Conservation (phyloP, 30 jellyfish, hydroid and myxozoan species). For the Aurelia sp. region DNA sequence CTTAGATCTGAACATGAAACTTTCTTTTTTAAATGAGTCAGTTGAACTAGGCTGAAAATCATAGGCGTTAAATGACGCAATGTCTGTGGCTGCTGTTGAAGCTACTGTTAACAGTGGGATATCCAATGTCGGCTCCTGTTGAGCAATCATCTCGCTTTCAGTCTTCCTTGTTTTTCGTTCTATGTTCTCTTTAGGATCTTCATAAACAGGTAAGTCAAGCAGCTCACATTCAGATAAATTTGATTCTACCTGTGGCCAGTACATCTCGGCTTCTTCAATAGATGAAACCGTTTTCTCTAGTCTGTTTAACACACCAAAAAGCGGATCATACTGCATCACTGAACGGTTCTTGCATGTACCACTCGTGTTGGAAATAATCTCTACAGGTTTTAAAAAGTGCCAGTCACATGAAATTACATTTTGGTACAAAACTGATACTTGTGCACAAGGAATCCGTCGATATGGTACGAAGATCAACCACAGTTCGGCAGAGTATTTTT, state of each 20-base stretch:
- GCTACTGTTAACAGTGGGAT: background rate
- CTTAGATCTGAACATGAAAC: background rate
- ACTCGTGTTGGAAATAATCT: background rate
- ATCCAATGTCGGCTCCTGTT: background rate
- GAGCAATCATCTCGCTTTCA: background rate
- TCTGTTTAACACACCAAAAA: no score
- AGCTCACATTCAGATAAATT: conserved; percentile 13
- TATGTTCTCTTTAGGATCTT: background rate
- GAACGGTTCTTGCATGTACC: background rate
- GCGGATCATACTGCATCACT: background rate
- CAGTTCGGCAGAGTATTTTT: conserved; percentile 25
- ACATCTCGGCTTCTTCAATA: conserved; percentile 10
- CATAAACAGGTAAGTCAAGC: background rate
- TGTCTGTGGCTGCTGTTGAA: background rate
- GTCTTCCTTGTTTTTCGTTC: background rate
- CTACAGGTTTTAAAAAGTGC: background rate
- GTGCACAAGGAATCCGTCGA: conserved; percentile 30
- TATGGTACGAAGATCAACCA: conserved; percentile 45
- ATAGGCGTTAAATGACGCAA: background rate
- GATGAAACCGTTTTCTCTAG: background rate
- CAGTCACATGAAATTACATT: conserved; percentile 12
- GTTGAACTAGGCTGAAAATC: background rate
- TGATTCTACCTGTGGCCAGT: background rate
- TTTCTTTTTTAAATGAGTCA: background rate
- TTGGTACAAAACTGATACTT: conserved; percentile 24